phyloP scores from a whole-genome alignment of 92 coral and sea anemone species.

The Desmophyllum pertusum region DNA sequence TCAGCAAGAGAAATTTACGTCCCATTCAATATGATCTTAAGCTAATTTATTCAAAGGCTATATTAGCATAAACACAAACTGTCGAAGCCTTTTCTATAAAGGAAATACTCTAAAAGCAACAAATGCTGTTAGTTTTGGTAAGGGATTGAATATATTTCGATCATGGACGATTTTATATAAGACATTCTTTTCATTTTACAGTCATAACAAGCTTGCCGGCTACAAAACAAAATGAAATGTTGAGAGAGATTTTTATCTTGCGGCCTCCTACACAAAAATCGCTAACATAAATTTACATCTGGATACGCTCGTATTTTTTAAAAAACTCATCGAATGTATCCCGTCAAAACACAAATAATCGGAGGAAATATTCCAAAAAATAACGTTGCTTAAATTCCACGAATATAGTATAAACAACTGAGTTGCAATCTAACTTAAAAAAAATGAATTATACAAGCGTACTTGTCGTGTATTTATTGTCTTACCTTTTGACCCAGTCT shows the following conservation, averaged over 20 bases:
- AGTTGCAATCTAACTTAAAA: neutral
- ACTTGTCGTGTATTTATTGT: neutral
- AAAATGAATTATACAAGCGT: neutral
- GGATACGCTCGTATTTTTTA: neutral
- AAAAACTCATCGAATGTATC: neutral
- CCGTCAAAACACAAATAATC: neutral
- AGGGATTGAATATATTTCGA: neutral
- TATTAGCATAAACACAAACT: constrained; percentile 10
- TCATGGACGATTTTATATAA: neutral
- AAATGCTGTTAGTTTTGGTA: neutral
- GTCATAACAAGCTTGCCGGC: neutral
- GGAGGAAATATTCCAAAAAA: neutral
- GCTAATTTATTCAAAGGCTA: neutral
- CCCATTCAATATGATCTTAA: neutral
- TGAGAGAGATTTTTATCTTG: neutral
- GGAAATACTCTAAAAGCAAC: neutral
- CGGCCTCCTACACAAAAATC: neutral
- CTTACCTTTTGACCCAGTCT: no score
- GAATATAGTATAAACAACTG: neutral
- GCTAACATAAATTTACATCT: neutral
- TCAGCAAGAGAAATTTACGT: neutral
- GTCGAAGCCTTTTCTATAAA: neutral
- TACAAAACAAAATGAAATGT: neutral
- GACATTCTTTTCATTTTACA: neutral
- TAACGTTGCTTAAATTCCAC: neutral